A percentile compares a stretch with the other conserved stretches of the same genome.
Conservation (phyloP, 2,113 vertebrate species). For the Eonycteris spelaea region DNA sequence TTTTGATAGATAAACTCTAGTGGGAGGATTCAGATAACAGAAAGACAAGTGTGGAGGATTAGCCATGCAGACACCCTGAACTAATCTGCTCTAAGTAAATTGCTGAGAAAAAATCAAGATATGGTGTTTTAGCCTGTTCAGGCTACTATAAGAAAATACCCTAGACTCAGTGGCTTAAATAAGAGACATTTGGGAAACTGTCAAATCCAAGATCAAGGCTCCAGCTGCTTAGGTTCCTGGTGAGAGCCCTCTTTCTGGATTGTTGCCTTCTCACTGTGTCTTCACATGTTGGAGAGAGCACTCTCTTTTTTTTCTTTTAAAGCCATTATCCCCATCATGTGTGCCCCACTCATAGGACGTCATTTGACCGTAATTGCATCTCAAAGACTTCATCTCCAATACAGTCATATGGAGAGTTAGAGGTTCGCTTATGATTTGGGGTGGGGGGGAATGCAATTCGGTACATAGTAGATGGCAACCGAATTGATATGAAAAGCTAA, state of each 20-base stretch:
- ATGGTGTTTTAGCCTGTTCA: neutral
- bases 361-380: neutral
- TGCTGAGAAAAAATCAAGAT: neutral
- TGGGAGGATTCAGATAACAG: neutral
- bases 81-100: neutral
- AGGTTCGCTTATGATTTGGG: neutral
- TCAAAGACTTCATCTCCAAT: neutral
- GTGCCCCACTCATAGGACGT: neutral
- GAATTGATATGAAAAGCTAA: neutral
- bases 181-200: neutral
- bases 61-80: neutral
- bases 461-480: neutral
- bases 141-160: neutral
- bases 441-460: neutral
- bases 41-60: neutral
- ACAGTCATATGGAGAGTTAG: neutral
- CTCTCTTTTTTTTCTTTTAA: neutral
- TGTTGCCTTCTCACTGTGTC: neutral
- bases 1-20: neutral
- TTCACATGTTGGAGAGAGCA: neutral
- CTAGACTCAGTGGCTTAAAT: neutral
- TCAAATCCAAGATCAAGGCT: neutral
- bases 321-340: neutral
- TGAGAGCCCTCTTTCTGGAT: neutral
- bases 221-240: neutral